Conservation (phyloP, 2,113 vertebrate species). For the Brachypodius melanocephalos region DNA sequence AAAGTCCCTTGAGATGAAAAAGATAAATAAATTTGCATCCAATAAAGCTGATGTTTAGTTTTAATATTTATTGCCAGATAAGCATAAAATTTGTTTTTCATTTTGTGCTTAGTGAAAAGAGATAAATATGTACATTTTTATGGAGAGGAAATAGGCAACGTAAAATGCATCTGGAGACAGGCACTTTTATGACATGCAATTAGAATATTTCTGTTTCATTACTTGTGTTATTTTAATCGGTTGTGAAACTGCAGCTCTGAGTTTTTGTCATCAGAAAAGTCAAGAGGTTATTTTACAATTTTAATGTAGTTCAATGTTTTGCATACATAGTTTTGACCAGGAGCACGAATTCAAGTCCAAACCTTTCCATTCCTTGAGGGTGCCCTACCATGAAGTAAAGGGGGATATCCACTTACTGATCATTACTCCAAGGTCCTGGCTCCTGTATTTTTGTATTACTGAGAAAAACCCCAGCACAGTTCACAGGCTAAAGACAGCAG, state of each 20-base stretch:
- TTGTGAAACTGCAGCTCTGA: neutral
- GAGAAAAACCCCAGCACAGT: neutral
- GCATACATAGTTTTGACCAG: neutral
- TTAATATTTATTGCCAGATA: neutral
- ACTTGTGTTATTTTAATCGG: slow-evolving; percentile 7
- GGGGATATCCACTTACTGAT: neutral
- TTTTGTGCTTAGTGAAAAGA: neutral
- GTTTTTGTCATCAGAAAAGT: neutral
- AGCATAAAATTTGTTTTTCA: neutral
- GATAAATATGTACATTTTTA: neutral
- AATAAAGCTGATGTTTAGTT: neutral
- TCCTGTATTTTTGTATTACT: neutral
- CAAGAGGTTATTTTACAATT: slow-evolving; percentile 14
- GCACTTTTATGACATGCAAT: neutral
- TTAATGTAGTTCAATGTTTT: neutral
- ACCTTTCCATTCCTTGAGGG: neutral
- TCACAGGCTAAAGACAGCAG: neutral
- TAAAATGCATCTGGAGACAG: neutral
- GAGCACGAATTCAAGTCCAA: neutral
- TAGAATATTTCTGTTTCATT: slow-evolving; percentile 32
- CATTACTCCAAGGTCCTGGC: neutral
- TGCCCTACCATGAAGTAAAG: neutral
- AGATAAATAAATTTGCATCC: neutral
- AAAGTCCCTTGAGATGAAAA: neutral
- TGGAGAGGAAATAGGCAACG: neutral